Evolutionary conservation across 2,888 invertebrate species (phyloP), one percentile per base, ranked within the genome.

Genomic region (Mylabris sibirica): DNA sequence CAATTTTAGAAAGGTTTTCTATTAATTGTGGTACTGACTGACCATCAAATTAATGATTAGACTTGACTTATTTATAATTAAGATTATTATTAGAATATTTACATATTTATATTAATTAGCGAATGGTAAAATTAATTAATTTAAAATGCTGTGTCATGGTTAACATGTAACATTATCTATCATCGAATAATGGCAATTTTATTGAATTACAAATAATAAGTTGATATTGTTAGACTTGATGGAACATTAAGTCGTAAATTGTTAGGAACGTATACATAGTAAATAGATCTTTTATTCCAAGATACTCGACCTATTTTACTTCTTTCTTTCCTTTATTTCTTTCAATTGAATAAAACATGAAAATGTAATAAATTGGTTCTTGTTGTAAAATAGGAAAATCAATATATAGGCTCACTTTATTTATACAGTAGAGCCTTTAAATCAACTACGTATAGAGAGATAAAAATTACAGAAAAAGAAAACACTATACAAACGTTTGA

Each of bases 291-390:
- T 53, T 53, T 24, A 1, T 11, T 24, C 22, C 2, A 20, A 20
- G 11, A 9, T 14, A 12, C 26, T n/a, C 57, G n/a, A 57, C 14
- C n/a, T n/a, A 57, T 26, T 26, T 26, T 57, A 14, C 12, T 26
- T 8, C 5, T 30, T 30, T 8, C 30, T 6, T 30, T 30, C 30
- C 30, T 30, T 30, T 30, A 8, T 20, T 26, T 26, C 12, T n/a
- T 26, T n/a, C n/a, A 3, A 11, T 24, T 57, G 57, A 57, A 57
- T 57, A 57, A 57, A 26, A 26, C 57, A 57, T 57, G 57, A 14
- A 24, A 57, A 24, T 26, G 24, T 26, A 57, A 57, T 57, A 57
- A 26, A 57, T 26, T 14, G 12, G 14, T 14, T 57, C 5, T 57
- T n/a, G 12, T 2, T 26, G 14, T 14, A 24, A 57, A 57, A 24